phyloP scores from a whole-genome alignment of 1,140 invertebrate genomes.

The Antheraea mylitta region DNA sequence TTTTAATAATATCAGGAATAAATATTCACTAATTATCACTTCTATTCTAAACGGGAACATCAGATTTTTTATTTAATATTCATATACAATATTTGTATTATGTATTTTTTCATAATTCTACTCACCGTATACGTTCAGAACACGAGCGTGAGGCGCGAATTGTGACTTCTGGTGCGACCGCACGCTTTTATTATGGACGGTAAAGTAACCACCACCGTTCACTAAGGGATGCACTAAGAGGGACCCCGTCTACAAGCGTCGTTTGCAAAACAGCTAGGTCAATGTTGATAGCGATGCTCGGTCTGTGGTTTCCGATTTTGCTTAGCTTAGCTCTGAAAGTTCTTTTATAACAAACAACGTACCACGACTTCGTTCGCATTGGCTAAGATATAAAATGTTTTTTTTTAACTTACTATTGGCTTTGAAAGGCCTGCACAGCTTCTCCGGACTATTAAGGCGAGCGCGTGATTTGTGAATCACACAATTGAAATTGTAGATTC shows the following conservation, averaged over 20 bases:
- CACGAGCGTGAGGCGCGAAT: conserved; percentile 57
- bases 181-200: conserved; percentile 53
- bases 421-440: too few relatives aligned
- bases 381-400: too few relatives aligned
- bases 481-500: too few relatives aligned
- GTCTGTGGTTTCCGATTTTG: not conserved
- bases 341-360: not conserved
- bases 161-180: conserved; percentile 33
- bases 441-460: too few relatives aligned
- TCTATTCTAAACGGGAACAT: too few relatives aligned
- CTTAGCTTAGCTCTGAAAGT: not conserved
- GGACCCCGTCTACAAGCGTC: not conserved
- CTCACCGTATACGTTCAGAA: conserved; percentile 68
- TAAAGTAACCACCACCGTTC: conserved; percentile 45
- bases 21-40: too few relatives aligned
- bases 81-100: not conserved
- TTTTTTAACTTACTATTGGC: too few relatives aligned
- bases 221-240: conserved; percentile 53
- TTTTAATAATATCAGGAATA: too few relatives aligned
- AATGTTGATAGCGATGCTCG: not conserved
- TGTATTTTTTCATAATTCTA: conserved; percentile 18
- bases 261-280: conserved; percentile 9
- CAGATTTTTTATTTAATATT: not conserved
- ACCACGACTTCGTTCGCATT: too few relatives aligned
- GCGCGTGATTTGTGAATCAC: too few relatives aligned